Conservation (phyloP, 2,888 invertebrate species). For the Chelonus formosanus region DNA sequence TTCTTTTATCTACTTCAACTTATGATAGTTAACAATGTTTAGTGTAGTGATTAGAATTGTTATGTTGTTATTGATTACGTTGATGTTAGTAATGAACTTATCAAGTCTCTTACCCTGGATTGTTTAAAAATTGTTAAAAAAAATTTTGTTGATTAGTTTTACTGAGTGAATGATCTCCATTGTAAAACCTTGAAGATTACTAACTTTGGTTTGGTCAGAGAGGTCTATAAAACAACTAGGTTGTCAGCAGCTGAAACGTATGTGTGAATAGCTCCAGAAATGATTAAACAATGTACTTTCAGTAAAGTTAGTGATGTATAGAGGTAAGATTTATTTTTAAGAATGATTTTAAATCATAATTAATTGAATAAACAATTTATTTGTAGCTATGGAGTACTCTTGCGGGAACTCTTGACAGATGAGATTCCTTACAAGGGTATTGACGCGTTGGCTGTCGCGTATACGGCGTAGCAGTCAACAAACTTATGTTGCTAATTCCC, state of each 20-base stretch:
- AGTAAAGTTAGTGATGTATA: conserved; percentile 96
- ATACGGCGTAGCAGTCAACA: conserved; percentile 96
- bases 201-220: conserved; percentile 94
- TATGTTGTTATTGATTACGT: too few relatives aligned
- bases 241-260: conserved; percentile 99
- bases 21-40: too few relatives aligned
- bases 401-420: conserved; percentile 96
- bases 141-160: too few relatives aligned
- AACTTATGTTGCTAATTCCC: conserved; percentile 93
- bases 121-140: too few relatives aligned
- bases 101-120: too few relatives aligned
- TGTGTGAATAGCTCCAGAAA: conserved; percentile 99
- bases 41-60: too few relatives aligned
- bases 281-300: conserved; percentile 88
- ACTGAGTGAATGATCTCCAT: conserved; percentile 85
- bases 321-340: conserved; percentile 70
- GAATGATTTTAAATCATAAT: too few relatives aligned
- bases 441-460: conserved; percentile 93
- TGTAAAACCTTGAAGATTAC: conserved; percentile 96
- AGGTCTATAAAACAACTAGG: conserved; percentile 94
- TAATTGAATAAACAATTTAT: conserved; percentile 28
- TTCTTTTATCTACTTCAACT: too few relatives aligned
- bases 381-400: conserved; percentile 84
- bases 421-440: conserved; percentile 98
- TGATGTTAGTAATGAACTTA: too few relatives aligned